phyloP scores from a whole-genome alignment of 1,140 invertebrate genomes.

The Eumaeus atala region DNA sequence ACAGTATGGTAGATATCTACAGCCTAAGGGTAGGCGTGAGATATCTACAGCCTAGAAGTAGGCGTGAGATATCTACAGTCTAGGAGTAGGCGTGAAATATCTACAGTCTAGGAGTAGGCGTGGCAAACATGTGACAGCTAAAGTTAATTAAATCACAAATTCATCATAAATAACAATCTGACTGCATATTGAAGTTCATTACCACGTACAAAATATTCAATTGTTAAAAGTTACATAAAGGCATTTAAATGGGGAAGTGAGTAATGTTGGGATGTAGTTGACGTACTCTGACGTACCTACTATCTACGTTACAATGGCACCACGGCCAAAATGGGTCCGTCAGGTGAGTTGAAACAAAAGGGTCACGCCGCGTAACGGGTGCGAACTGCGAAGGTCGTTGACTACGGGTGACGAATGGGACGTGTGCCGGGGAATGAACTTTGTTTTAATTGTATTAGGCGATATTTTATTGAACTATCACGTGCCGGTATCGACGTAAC shows the following conservation, averaged over 20 bases:
- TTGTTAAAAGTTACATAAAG: conserved; percentile 57
- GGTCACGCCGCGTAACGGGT: conserved; percentile 46
- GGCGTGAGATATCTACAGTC: too few species aligned
- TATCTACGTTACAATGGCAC: conserved; percentile 13
- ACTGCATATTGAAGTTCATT: conserved; percentile 8
- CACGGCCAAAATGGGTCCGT: conserved; percentile 18
- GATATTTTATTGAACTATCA: background rate
- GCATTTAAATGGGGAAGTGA: conserved; percentile 52
- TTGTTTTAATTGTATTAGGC: conserved; percentile 23
- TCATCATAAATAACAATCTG: too few species aligned
- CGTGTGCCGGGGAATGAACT: conserved; percentile 56
- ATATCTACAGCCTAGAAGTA: too few species aligned
- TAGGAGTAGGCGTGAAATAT: too few species aligned
- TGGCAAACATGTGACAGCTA: too few species aligned
- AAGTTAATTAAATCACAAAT: too few species aligned
- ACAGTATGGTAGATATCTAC: too few species aligned
- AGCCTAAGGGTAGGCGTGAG: too few species aligned
- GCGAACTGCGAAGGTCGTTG: conserved; percentile 65
- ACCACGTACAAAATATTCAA: conserved; percentile 40
- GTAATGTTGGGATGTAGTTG: conserved; percentile 50
- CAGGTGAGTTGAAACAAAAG: conserved; percentile 53
- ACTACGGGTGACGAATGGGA: conserved; percentile 36
- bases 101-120: too few species aligned
- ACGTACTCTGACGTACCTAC: too few species aligned
- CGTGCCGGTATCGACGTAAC: background rate